Base-by-base conservation (phyloP, 2,888 invertebrate genomes). In the Quadroppia sp. region DNA sequence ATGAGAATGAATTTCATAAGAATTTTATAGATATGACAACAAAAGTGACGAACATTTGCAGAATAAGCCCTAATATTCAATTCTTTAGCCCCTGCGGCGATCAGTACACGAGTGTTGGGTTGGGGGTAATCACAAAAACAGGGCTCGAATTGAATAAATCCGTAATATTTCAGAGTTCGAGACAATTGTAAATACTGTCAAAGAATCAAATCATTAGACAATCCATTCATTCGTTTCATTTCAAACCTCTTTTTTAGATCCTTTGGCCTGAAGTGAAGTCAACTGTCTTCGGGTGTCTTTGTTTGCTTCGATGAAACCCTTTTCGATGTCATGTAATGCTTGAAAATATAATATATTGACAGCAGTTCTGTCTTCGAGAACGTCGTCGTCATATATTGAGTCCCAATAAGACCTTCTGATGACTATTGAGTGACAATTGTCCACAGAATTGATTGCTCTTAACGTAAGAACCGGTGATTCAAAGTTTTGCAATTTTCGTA, bases 391-490 rank as follows among this genome's bases (percentile, higher is more conserved):
- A 83, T 89, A 90, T 74, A 86, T 86, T 32, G 88, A 85, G 82
- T 96, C 92, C 95, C 95, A 96, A 82, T 91, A 94, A 84, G 93
- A 90, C 86, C 92, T 96, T 80, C 93, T 87, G 78, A 96, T 85
- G 77, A 94, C 89, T 82, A 97, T 88, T 84, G 89, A 89, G 81
- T 85, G 84, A 7, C 13, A 40, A 59, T 76, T 88, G 42, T 71
- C 36, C 20, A 32, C 50, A 4, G 28, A 42, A 28, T 64, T 42
- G 7, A 71, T 28, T 4, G 89, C 88, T 81, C 90, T 90, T 79
- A 92, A 89, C 72, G 96, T 94, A 84, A 97, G 90, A 84, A 90
- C 92, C 0, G 98, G 97, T 78, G 95, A 93, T 86, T 99, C 98
- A 86, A 95, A 98, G 83, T 97, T 92, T 84, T 96, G 92, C 77